phyloP scores from a whole-genome alignment of 2,113 vertebrate species.

The Eurystomus gularis region DNA sequence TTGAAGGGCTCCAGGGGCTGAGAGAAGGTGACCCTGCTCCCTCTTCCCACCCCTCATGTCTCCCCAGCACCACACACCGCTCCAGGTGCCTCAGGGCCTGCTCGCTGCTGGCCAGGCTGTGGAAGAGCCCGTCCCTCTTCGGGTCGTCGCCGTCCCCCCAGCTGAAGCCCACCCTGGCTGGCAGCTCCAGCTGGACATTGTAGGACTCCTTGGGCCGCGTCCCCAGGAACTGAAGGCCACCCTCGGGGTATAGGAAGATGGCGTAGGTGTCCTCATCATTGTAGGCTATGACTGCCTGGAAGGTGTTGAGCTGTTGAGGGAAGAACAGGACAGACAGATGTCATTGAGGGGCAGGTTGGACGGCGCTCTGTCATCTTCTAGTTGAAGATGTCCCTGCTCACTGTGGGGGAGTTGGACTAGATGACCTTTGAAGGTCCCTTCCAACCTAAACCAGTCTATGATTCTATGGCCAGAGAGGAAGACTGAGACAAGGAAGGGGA shows the following conservation, averaged over 20 bases:
- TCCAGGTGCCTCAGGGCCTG: constrained; percentile 86
- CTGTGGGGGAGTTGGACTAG: background rate
- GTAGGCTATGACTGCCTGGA: constrained; percentile 90
- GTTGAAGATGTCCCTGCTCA: background rate
- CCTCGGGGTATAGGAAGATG: constrained; percentile 89
- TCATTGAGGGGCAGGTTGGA: background rate
- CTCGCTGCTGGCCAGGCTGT: constrained; percentile 85
- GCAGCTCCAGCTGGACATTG: constrained; percentile 89
- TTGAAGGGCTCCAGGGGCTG: accelerated
- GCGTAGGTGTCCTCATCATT: constrained; percentile 83
- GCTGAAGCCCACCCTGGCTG: constrained; percentile 92
- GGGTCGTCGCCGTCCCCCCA: constrained; percentile 80
- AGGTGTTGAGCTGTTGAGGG: constrained; percentile 86
- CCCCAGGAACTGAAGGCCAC: constrained; percentile 89
- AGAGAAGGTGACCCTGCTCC: background rate
- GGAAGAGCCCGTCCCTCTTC: constrained; percentile 81
- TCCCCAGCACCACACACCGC: constrained; percentile 74
- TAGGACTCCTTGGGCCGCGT: constrained; percentile 91
- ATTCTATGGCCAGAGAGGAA: background rate
- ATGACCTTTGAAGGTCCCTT: background rate
- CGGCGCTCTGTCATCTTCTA: background rate
- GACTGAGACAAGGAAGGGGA: background rate
- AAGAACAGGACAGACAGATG: background rate
- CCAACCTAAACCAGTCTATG: background rate
- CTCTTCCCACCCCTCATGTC: accelerated